Evolutionary conservation across 2,888 invertebrate species (phyloP), one percentile per base, ranked within the genome.

Genomic region (Lissonota sp.): DNA sequence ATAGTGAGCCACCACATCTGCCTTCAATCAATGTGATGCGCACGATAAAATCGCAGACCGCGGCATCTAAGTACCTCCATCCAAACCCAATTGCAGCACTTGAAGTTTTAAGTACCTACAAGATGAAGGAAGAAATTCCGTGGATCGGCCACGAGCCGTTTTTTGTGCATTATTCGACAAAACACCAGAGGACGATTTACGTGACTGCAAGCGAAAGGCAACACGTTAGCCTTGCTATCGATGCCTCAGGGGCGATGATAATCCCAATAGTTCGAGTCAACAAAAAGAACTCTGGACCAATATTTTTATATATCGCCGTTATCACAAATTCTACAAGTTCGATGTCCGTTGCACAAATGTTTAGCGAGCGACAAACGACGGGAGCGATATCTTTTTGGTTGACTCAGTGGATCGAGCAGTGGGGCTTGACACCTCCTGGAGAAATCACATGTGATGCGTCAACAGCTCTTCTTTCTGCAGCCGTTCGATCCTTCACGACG

Each of bases 301-400:
- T 85, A 16, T 85, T 85, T 70, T 53, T 85, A 7, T 85, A 86
- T 67, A 57, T 80, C 10, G 70, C 74, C 12, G 80, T 84, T 8
- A 69, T 83, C 8, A 74, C 49, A 40, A 40, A 64, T 6, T 12
- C 69, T 42, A 71, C 70, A 39, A 74, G 83, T 7, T 79, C 82
- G 57, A 76, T 80, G 16, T 73, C 81, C 6, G 77, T 84, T 46
- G 60, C 79, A 2, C 83, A 82, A 37, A 82, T 86, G 83, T 12
- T 86, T 6, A 83, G 72, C 8, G 86, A 84, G 78, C 10, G 42
- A 7, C 85, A 84, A 49, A 77, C 82, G 10, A 83, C 80, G 0
- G 71, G 60, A 5, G 53, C 64, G 6, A 84, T 84, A 6, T 55
- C 57, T 39, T 78, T 75, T 78, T 85, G 84, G 75, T 69, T 85